Evolutionary conservation across 2,113 vertebrate species (phyloP), one percentile per base, ranked within the genome.

Genomic region (Pionites leucogaster): DNA sequence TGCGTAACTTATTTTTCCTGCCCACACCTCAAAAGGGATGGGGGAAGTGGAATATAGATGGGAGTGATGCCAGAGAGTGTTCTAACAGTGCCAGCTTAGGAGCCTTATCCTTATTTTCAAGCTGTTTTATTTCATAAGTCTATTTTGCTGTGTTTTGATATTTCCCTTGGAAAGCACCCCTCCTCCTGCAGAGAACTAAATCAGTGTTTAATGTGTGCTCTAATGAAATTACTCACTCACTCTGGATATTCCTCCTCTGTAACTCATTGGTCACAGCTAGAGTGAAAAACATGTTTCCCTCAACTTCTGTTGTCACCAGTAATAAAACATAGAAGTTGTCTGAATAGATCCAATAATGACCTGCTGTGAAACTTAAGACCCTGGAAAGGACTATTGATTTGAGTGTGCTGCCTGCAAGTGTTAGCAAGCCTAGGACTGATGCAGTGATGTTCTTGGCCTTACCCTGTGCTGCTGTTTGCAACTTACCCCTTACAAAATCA

Each of bases 211-310:
- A 33, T 46, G 20, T 80, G 75, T 53, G 47, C 31, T 18, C 19
- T 72, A 90, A 93, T 70, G 55, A 77, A 92, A 92, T 77, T 67
- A 72, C 41, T 74, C 70, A 78, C 24, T 91, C 69, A 33, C 23
- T 57, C 31, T 72, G 59, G 82, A 31, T 86, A 42, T 79, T 90
- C 53, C 53, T 46, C 11, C 39, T 39, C 50, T 37, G 24, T 79
- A 96, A 91, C 55, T 41, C 37, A 47, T 90, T 94, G 85, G 92
- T 96, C 85, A 94, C 18, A 77, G 75, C 25, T 37, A 55, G 75
- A 27, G 23, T 82, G 72, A 85, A 80, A 88, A 29, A 10, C 23
- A 13, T 67, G 59, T 82, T 80, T 86, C 28, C 24, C 16, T 65
- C 49, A 39, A 2, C 23, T 86, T 65, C 42, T 94, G 49, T 64